A percentile compares a stretch with the other conserved stretches of the same genome.
Evolutionary conservation across 2,888 invertebrate species (phyloP).

Genomic region (Heliconius erato): DNA sequence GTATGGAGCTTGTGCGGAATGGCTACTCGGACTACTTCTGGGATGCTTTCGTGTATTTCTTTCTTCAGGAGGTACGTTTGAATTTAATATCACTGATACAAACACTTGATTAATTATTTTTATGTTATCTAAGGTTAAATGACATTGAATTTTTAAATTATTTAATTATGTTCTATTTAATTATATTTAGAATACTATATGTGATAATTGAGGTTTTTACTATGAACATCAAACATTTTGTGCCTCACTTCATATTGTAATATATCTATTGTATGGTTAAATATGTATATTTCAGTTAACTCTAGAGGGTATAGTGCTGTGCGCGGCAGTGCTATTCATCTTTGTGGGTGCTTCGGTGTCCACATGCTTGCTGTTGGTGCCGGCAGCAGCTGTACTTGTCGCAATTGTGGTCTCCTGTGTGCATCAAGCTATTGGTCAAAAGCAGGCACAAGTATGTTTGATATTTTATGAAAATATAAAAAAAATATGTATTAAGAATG

Average conservation of each 20-base stretch:
- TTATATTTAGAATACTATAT: neutral
- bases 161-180: neutral
- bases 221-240: neutral
- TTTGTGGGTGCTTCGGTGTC: slow-evolving; percentile 83
- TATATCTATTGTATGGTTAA: neutral
- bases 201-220: neutral
- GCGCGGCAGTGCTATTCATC: slow-evolving; percentile 89
- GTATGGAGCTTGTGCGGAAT: slow-evolving; percentile 60
- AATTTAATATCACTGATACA: neutral
- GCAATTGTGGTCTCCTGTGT: slow-evolving; percentile 52
- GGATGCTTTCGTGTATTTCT: slow-evolving; percentile 66
- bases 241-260: neutral
- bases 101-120: neutral
- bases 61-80: slow-evolving; percentile 68
- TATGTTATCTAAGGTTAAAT: neutral
- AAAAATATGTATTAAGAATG: too few species aligned
- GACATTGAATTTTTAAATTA: neutral
- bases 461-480: neutral
- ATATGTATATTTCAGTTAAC: slow-evolving; percentile 61
- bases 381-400: slow-evolving; percentile 54
- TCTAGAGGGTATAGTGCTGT: slow-evolving; percentile 82
- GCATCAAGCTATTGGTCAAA: slow-evolving; percentile 51
- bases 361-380: slow-evolving; percentile 57
- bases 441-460: slow-evolving; percentile 56
- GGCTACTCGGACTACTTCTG: slow-evolving; percentile 57